Evolutionary conservation across 2,113 vertebrate species (phyloP).

Genomic region (Balaenoptera acutorostrata): DNA sequence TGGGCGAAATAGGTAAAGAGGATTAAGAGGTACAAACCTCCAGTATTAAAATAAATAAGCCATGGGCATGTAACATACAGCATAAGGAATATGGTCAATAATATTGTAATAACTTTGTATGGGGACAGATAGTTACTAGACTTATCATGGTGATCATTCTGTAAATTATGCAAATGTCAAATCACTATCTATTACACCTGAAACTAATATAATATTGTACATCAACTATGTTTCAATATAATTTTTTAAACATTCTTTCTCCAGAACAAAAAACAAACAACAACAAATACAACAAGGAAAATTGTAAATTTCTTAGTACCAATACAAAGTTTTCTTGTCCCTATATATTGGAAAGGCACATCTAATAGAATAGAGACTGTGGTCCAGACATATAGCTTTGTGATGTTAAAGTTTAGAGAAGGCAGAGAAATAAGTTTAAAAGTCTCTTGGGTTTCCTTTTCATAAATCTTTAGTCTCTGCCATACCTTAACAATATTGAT

Average conservation of each 20-base stretch:
- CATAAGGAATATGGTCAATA: background rate
- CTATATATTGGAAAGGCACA: background rate
- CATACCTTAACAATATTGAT: background rate
- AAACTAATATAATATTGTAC: background rate
- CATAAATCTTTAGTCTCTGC: background rate
- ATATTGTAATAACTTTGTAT: background rate
- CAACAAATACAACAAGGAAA: background rate
- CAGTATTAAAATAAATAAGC: background rate
- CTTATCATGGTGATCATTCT: background rate
- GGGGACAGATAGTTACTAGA: background rate
- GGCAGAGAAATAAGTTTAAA: background rate
- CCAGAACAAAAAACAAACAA: background rate
- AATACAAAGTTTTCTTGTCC: background rate
- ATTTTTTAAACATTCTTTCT: background rate
- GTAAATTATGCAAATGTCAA: background rate
- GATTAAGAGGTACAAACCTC: background rate
- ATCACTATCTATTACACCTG: background rate
- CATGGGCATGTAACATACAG: background rate
- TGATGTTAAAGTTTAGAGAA: slow-evolving; percentile 9
- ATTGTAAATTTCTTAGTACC: background rate
- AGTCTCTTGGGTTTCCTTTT: background rate
- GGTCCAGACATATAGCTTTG: background rate
- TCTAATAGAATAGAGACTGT: background rate
- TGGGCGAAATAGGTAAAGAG: background rate
- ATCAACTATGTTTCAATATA: background rate